Base-by-base conservation (phyloP, 1,140 invertebrate genomes). In the Neodiprion pinetum region DNA sequence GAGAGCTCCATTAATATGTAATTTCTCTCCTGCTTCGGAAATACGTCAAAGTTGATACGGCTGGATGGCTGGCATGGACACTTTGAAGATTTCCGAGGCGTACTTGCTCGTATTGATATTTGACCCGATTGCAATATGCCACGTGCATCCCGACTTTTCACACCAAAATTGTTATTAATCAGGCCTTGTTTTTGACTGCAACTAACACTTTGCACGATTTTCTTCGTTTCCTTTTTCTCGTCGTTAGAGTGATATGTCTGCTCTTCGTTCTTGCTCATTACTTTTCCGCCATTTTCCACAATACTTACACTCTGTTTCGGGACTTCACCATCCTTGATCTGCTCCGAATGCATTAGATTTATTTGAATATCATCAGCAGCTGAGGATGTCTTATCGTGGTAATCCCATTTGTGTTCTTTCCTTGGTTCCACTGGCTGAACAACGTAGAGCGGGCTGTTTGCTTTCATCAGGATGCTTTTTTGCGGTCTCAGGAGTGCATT, bases 401-500 rank as follows among this genome's bases (percentile, higher is more conserved):
- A 23, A 11, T 61, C 9, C 53, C n/a, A 4, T 9, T 11, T 61
- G 4, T 61, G 5, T 17, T 61, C 53, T 61, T 61, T 61, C 11
- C n/a, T 61, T 17, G 9, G 53, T 17, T 50, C 48, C 11, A 71
- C 48, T 14, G 40, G 40, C 65, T 78, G 9, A 28, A 67, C 21
- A 28, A 71, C 67, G 17, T 70, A 53, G 21, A n/a, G 12, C 69
- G 66, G 65, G 72, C 40, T 75, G 48, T 14, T 71, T 0, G 71
- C 82, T 28, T 80, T 84, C 0, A 79, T 73, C 1, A 88, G 77
- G 17, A 87, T 88, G 73, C 85, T 81, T 48, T 88, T 88, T 47
- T 87, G 87, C 1, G 87, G 87, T 67, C 86, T 88, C 8, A 88
- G 73, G 68, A 76, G 83, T 1, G 83, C 84, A 49, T 87, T 80